These are phyloP conservation scores for Scaptomyza tumidula DNA, from an alignment of 2,888 invertebrate species.

Conservation along the genomic window DNA sequence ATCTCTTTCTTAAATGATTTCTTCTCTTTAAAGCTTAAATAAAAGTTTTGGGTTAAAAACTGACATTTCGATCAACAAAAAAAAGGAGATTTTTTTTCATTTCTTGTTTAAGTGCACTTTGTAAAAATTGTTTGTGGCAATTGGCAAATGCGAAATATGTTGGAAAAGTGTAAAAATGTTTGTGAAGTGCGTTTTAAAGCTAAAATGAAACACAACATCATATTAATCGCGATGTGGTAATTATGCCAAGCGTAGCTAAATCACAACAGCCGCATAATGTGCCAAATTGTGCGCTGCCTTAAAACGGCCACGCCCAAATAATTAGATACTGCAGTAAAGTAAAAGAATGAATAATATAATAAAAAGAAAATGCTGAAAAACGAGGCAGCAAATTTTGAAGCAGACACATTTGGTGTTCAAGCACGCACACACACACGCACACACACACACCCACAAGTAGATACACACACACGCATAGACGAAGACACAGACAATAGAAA, in stretches of 20 bases:
- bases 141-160: conserved; percentile 22
- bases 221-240: conserved; percentile 52
- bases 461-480: neutral
- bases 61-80: neutral
- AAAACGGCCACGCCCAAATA: conserved; percentile 49
- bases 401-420: conserved; percentile 46
- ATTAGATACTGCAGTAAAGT: conserved; percentile 43
- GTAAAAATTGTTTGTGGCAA: neutral
- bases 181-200: no score
- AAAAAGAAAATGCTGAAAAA: conserved; percentile 42
- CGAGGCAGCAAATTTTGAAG: conserved; percentile 40
- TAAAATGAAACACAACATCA: conserved; percentile 17
- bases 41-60: no score
- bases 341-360: conserved; percentile 19
- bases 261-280: conserved; percentile 5
- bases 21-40: no score
- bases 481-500: conserved; percentile 50
- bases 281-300: conserved; percentile 30
- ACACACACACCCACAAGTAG: conserved; percentile 6
- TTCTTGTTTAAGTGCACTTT: neutral
- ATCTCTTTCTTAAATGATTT: no score
- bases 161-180: conserved; percentile 7
- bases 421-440: conserved; percentile 8
- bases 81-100: no score
- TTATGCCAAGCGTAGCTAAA: conserved; percentile 19